These are phyloP conservation scores for Chalcosyrphus nemorum DNA, from an alignment of 2,888 invertebrate genomes.

Conservation along the genomic window DNA sequence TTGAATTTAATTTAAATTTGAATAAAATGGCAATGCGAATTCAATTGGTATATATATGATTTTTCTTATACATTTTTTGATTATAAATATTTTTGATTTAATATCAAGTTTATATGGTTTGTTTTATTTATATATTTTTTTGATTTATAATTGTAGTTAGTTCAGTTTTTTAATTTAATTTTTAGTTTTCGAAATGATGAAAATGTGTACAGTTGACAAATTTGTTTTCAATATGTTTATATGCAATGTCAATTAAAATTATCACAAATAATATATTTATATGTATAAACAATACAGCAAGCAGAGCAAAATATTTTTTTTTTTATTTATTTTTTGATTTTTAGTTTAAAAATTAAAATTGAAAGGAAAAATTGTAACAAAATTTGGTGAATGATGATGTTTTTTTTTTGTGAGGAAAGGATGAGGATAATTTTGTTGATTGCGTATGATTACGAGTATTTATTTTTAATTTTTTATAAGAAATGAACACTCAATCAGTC, in stretches of 20 bases:
- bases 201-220: slow-evolving; percentile 39
- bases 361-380: neutral
- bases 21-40: slow-evolving; percentile 66
- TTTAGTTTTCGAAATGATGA: slow-evolving; percentile 42
- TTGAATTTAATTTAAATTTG: slow-evolving; percentile 21
- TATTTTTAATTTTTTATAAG: slow-evolving; percentile 20
- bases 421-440: slow-evolving; percentile 30
- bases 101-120: slow-evolving; percentile 43
- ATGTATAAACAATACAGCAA: slow-evolving; percentile 49
- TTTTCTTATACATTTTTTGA: slow-evolving; percentile 20
- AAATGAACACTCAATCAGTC: slow-evolving; percentile 60
- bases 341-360: neutral
- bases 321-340: slow-evolving; percentile 1
- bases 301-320: slow-evolving; percentile 35
- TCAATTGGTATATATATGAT: slow-evolving; percentile 37
- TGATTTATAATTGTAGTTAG: slow-evolving; percentile 46
- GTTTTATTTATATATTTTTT: slow-evolving; percentile 19
- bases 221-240: slow-evolving; percentile 14
- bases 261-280: slow-evolving; percentile 59
- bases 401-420: slow-evolving; percentile 18
- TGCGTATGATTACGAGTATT: slow-evolving; percentile 26
- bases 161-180: too few species aligned
- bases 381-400: slow-evolving; percentile 19
- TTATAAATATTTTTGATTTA: slow-evolving; percentile 48
- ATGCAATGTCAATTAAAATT: slow-evolving; percentile 52